phyloP scores from a whole-genome alignment of 2,888 invertebrate species.

The Sphaerophoria rueppellii region DNA sequence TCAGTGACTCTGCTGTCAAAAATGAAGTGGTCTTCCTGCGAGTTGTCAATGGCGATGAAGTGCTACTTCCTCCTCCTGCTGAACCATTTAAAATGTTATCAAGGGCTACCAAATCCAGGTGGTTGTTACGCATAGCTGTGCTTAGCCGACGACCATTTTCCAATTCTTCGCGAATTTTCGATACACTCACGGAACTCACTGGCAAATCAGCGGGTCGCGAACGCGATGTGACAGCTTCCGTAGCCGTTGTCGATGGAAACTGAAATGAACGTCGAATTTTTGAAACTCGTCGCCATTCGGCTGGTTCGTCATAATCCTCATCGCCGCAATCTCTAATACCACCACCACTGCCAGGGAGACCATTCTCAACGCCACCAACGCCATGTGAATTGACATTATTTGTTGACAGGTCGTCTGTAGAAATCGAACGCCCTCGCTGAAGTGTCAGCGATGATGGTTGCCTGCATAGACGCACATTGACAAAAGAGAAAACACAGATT shows the following conservation, averaged over 20 bases:
- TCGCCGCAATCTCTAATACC: conserved; percentile 82
- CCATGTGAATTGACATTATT: conserved; percentile 76
- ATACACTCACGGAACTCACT: conserved; percentile 83
- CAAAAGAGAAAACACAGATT: conserved; percentile 32
- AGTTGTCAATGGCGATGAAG: conserved; percentile 73
- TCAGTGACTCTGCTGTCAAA: conserved; percentile 85
- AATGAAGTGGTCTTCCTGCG: conserved; percentile 79
- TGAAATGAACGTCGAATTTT: conserved; percentile 87
- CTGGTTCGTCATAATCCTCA: conserved; percentile 82
- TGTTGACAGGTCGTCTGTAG: conserved; percentile 83
- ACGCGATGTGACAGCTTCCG: conserved; percentile 72
- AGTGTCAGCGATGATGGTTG: conserved; percentile 78
- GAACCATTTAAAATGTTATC: conserved; percentile 82
- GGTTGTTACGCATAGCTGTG: conserved; percentile 83
- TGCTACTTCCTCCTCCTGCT: conserved; percentile 42
- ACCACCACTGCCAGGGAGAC: conserved; percentile 74
- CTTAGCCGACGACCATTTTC: conserved; percentile 84
- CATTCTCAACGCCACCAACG: conserved; percentile 51
- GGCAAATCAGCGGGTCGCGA: conserved; percentile 81
- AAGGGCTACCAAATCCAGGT: conserved; percentile 83
- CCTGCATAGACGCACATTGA: conserved; percentile 42
- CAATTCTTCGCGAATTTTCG: conserved; percentile 83
- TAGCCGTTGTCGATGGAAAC: conserved; percentile 84
- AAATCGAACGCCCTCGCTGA: conserved; percentile 81
- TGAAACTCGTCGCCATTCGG: conserved; percentile 87